Evolutionary conservation across 2,113 vertebrate genomes (phyloP), one percentile per base, ranked within the genome.

Genomic region (Epinephelus cyanopodus): DNA sequence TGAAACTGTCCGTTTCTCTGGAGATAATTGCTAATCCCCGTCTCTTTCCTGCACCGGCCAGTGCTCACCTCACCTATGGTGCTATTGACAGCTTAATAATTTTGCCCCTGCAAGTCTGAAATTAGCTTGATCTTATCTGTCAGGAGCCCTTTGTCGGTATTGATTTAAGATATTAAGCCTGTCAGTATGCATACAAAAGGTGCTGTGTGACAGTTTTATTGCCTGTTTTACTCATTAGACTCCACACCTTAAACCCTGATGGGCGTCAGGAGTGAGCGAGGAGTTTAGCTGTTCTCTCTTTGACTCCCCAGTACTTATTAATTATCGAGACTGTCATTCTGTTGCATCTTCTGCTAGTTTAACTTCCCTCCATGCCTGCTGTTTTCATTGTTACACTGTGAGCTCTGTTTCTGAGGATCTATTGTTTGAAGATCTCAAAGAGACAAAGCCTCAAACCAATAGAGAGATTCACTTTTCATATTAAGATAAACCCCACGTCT

Each of bases 71-170:
- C 87, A 74, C 77, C 86, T 65, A 10, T 12, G 69, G 62, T 5
- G 81, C 77, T 79, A 86, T 92, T 90, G 93, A 95, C 93, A 92
- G 91, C 91, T 93, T 94, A 94, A 94, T 95, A 74, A 93, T 94
- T 95, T 92, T 87, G 58, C 75, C 74, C 82, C 82, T 33, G 86
- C 89, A 89, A 45, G 86, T 53, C 90, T 93, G 92, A 95, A 95
- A 95, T 95, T 87, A 95, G 89, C 89, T 89, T 89, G 92, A 95
- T 95, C 79, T 88, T 94, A 94, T 96, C 94, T 92, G 93, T 92
- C 91, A 80, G 83, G 74, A 50, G 56, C 91, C 85, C 87, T 92
- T 94, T 93, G 91, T 91, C 77, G 37, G 79, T 88, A 94, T 94
- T 91, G 94, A 95, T 94, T 93, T 89, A 92, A 93, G 92, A 93